Evolutionary conservation across 2,113 vertebrate species (phyloP), one percentile per base, ranked within the genome.

Genomic region (Hippolais icterina): DNA sequence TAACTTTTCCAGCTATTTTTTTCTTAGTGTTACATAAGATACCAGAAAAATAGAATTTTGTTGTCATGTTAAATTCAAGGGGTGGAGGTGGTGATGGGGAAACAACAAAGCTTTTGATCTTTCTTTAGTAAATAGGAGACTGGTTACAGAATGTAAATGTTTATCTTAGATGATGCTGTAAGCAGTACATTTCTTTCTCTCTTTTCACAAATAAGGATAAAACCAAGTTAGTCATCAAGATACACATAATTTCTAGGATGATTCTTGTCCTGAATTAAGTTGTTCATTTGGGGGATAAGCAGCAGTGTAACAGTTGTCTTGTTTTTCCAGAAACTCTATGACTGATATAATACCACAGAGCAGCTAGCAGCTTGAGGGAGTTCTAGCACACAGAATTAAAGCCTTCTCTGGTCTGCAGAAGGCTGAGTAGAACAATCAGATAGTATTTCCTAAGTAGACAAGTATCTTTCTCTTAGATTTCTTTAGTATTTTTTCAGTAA

Each of bases 91-190:
- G 64, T 91, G 44, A 57, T 91, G 53, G 15, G 29, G 39, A 17
- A 92, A 56, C 56, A 84, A 54, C 68, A 90, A 76, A 87, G 79
- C 91, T 95, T 94, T 95, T 95, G 87, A 93, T 97, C 92, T 95
- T 85, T 88, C 84, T 93, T 90, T 70, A 50, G 63, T 95, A 93
- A 94, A 93, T 59, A 91, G 78, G 81, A 90, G 72, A 44, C 70
- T 94, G 77, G 74, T 90, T 94, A 49, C 50, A 81, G 71, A 91
- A 88, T 70, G 64, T 91, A 91, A 86, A 83, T 94, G 52, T 95
- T 93, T 94, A 44, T 85, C 78, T 70, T 77, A 54, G 87, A 52
- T 72, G 82, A 80, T 85, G 66, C 66, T 94, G 17, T 87, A 83
- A 89, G 65, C 46, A 87, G 74, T 71, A 65, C 37, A 29, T 69